Conservation (phyloP, 2,113 vertebrate species). For the Taurulus bubalis region DNA sequence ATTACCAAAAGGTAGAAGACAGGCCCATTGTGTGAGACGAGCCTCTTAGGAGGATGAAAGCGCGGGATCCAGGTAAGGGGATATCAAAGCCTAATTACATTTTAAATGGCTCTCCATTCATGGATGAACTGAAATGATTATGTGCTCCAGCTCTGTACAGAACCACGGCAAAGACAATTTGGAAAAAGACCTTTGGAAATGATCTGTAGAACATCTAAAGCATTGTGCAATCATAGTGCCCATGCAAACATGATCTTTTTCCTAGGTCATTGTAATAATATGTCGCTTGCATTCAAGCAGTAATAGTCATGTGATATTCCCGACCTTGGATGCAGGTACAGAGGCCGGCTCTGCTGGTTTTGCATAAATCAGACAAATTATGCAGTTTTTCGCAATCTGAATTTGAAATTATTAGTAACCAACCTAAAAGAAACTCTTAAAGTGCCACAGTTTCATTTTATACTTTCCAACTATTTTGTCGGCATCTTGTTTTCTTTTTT, state of each 20-base stretch:
- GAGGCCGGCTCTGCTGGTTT: conserved; percentile 19
- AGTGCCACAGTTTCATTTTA: conserved; percentile 11
- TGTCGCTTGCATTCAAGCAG: conserved; percentile 37
- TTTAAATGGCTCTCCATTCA: conserved; percentile 57
- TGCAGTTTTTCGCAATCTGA: conserved; percentile 25
- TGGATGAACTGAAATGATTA: conserved; percentile 49
- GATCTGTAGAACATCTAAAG: conserved; percentile 45
- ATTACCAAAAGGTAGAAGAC: conserved; percentile 42
- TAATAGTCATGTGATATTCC: conserved; percentile 48
- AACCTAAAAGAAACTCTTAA: conserved; percentile 11
- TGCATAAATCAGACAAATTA: conserved; percentile 46
- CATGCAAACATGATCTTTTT: conserved; percentile 38
- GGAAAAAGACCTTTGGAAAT: conserved; percentile 48
- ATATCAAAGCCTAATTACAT: conserved; percentile 68
- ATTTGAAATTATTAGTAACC: conserved; percentile 31
- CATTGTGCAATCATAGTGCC: conserved; percentile 30
- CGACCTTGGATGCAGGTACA: conserved; percentile 59
- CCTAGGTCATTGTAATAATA: conserved; percentile 46
- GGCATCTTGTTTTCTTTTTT: not conserved
- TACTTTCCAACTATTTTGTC: conserved; percentile 1
- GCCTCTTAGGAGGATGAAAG: conserved; percentile 50
- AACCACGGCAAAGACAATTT: conserved; percentile 40
- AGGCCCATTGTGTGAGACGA: conserved; percentile 46
- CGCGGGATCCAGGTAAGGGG: conserved; percentile 54
- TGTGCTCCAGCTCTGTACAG: conserved; percentile 17